Percentiles rank a stretch among this genome's conserved stretches.
Evolutionary conservation across 2,797 vertebrate genomes (phyloP).

Genomic region (Microhierax caerulescens): DNA sequence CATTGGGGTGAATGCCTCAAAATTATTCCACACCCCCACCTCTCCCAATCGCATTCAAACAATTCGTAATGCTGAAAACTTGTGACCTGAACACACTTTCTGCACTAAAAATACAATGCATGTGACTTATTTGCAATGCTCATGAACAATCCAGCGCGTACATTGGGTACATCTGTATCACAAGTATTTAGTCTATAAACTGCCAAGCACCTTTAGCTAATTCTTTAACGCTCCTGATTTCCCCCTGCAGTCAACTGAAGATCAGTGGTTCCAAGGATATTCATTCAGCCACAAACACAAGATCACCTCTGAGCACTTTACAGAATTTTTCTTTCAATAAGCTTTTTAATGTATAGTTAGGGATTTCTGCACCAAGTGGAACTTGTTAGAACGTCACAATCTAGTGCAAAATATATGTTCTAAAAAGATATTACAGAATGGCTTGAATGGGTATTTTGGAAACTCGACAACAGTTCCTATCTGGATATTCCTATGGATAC

Average conservation of each 20-base stretch:
- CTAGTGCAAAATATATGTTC: background rate
- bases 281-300: slow-evolving; percentile 11
- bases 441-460: background rate
- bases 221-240: background rate
- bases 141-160: background rate
- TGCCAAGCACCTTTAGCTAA: background rate
- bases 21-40: slow-evolving; percentile 20
- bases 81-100: background rate
- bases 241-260: background rate
- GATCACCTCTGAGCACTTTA: background rate
- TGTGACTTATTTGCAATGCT: background rate
- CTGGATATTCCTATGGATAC: background rate
- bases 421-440: background rate
- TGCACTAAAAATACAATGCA: background rate
- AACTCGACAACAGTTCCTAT: background rate
- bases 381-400: slow-evolving; percentile 6
- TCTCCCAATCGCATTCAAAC: slow-evolving; percentile 8
- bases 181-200: background rate
- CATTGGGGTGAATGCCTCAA: background rate
- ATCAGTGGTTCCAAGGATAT: slow-evolving; percentile 39
- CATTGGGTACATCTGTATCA: background rate
- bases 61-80: slow-evolving; percentile 22
- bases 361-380: slow-evolving; percentile 24
- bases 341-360: slow-evolving; percentile 22
- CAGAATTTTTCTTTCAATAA: slow-evolving; percentile 30